Evolutionary conservation across 2,113 vertebrate genomes (phyloP), one percentile per base, ranked within the genome.

Genomic region (Nannospalax galili): DNA sequence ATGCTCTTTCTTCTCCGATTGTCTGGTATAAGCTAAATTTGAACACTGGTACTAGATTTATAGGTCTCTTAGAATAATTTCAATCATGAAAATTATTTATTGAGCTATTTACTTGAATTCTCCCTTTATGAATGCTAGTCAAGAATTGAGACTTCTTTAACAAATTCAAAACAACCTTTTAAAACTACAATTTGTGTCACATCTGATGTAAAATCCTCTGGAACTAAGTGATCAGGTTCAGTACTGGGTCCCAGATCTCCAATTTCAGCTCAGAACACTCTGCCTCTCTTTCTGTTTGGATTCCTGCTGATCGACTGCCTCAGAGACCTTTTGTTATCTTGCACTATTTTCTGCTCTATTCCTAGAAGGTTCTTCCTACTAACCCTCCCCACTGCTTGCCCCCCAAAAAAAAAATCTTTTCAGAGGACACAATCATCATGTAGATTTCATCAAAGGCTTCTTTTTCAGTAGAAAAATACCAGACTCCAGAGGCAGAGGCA

Each of bases 31-130:
- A 22, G 85, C n/a, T 78, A 37, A 84, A 70, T 48, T 52, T 75
- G 67, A 64, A 79, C 62, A 9, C 72, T 86, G 80, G 70, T 35
- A 60, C 28, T 65, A 74, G 45, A 62, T 91, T 67, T 88, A 48
- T 11, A 73, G 28, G 48, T 15, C 22, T 88, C 4, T 62, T 65
- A 92, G 79, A 67, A 93, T 74, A 88, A 69, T 56, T 91, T 80
- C 79, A 64, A 5, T 67, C 75, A n/a, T n/a, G n/a, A n/a, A n/a
- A n/a, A n/a, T 88, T 96, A 92, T 67, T 73, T 90, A 58, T 42
- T 62, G 52, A 64, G 77, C 56, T 70, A 22, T 80, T 84, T 72
- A 82, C 75, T 88, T 88, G 48, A 28, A 60, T 48, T 79, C 73
- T 75, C 15, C 26, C 60, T 91, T 92, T 37, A 58, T 67, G 58